Percentiles rank a stretch among this genome's conserved stretches.
phyloP scores from a whole-genome alignment of 2,113 vertebrate species.

The Ciconia maguari region DNA sequence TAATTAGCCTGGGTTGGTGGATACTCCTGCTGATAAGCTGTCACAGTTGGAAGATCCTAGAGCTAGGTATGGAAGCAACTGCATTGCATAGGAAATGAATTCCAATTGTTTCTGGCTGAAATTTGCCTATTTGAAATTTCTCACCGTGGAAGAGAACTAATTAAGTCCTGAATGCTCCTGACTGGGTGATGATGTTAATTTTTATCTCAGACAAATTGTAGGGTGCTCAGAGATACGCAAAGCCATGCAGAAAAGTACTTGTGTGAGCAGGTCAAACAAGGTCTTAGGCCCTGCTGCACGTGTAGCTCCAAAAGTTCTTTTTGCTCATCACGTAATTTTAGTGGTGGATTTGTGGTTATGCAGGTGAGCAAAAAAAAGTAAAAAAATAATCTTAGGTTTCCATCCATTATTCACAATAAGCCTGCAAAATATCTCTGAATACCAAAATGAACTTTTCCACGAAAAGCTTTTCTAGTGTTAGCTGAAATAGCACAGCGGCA shows the following conservation, averaged over 20 bases:
- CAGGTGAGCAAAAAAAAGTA: background rate
- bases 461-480: background rate
- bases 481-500: background rate
- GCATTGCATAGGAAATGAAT: background rate
- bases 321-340: background rate
- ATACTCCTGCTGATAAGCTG: background rate
- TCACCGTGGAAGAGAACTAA: background rate
- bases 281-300: background rate
- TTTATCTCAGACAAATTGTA: background rate
- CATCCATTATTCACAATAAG: background rate
- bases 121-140: background rate
- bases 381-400: background rate
- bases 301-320: background rate
- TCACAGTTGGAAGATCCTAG: background rate
- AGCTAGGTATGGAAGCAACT: background rate
- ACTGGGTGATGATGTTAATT: background rate
- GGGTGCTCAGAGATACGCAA: background rate
- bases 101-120: background rate
- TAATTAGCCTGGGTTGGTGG: background rate
- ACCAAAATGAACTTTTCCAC: background rate
- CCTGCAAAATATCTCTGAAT: background rate
- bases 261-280: background rate
- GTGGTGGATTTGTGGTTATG: background rate
- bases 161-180: background rate
- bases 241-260: background rate